Evolutionary conservation across 2,888 invertebrate species (phyloP), one percentile per base, ranked within the genome.

Genomic region (Brachyptera putata): DNA sequence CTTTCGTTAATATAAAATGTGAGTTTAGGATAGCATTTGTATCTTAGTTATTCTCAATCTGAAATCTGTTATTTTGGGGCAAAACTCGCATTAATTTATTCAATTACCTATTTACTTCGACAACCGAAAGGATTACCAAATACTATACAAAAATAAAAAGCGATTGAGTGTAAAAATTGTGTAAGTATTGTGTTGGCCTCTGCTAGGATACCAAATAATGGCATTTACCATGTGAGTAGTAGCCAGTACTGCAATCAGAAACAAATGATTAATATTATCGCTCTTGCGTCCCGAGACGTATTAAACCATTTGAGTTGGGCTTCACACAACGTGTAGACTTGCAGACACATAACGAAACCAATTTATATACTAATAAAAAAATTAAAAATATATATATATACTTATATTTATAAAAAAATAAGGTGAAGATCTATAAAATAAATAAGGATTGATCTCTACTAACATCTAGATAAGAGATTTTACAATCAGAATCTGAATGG

Each of bases 121-220:
- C n/a, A n/a, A n/a, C n/a, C n/a, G n/a, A n/a, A n/a, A n/a, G n/a
- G n/a, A n/a, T n/a, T n/a, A n/a, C n/a, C n/a, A n/a, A n/a, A n/a
- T n/a, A n/a, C n/a, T n/a, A n/a, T n/a, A n/a, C n/a, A n/a, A n/a
- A n/a, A n/a, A 37, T 39, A 60, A 41, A 14, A 55, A 49, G 46
- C 48, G 49, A 11, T 16, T 13, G 14, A 48, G 56, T 24, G 18
- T 50, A 60, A 37, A 49, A 48, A 50, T 57, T 56, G 57, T 57
- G 30, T 48, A 59, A 25, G 34, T 39, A 58, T 36, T 59, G 60
- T 56, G 60, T 56, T 43, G 26, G 50, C 50, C 50, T 30, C 34
- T 14, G 13, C 34, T 2, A n/a, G n/a, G 18, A 30, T 50, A 50
- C 34, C 9, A 18, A 43, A 14, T 43, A 18, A 43, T 22, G 48